phyloP scores from a whole-genome alignment of 2,888 invertebrate species.

The Scaptomyza tumidula region DNA sequence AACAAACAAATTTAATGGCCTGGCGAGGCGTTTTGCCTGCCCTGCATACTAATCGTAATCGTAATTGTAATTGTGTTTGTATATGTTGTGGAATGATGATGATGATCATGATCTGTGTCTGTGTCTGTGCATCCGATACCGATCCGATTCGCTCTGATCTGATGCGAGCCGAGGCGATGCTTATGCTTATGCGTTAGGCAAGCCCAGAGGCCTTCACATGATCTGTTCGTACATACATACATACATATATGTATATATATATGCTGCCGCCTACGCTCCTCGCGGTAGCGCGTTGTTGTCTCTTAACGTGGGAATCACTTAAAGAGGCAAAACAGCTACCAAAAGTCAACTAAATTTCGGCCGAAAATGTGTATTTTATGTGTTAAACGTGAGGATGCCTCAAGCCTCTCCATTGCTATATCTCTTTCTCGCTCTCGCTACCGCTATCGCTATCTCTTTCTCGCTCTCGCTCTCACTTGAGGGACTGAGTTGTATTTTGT shows the following conservation, averaged over 20 bases:
- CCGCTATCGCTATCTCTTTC: background rate
- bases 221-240: background rate
- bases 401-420: constrained; percentile 14
- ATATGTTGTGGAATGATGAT: background rate
- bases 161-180: constrained; percentile 53
- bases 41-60: constrained; percentile 67
- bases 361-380: constrained; percentile 82
- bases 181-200: constrained; percentile 41
- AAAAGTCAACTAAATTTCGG: constrained; percentile 63
- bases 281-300: constrained; percentile 48
- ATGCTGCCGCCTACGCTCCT: constrained; percentile 58
- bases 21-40: constrained; percentile 43
- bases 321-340: constrained; percentile 67
- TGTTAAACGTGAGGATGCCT: constrained; percentile 83
- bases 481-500: constrained; percentile 13
- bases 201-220: background rate
- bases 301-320: constrained; percentile 69
- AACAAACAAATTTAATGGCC: constrained; percentile 65
- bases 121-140: constrained; percentile 63
- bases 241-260: background rate
- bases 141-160: constrained; percentile 30
- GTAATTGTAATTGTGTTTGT: constrained; percentile 13
- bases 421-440: background rate
- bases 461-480: constrained; percentile 7
- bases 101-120: constrained; percentile 57